phyloP scores from a whole-genome alignment of 2,113 vertebrate species.

The Prolemur simus region DNA sequence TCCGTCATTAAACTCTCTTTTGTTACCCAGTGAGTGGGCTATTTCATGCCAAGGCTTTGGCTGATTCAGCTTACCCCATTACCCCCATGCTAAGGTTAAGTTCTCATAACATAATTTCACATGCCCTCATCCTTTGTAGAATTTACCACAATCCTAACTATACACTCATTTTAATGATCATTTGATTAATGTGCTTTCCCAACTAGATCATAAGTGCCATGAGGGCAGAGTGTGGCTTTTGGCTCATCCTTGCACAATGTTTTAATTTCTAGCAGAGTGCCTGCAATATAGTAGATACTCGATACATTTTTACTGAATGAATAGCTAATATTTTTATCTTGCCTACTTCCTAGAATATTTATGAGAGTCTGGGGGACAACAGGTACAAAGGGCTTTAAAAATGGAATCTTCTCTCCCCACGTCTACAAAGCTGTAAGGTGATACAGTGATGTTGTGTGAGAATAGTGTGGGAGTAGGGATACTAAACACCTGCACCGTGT shows the following conservation, averaged over 20 bases:
- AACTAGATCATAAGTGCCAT: background rate
- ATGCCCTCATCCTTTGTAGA: background rate
- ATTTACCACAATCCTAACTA: background rate
- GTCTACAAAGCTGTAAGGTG: background rate
- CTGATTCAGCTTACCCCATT: background rate
- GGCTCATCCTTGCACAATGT: background rate
- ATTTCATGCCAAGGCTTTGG: background rate
- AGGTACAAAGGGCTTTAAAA: background rate
- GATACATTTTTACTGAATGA: background rate
- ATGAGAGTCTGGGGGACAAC: background rate
- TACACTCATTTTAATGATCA: background rate
- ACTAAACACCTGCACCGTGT: background rate
- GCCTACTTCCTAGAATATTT: background rate
- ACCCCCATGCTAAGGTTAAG: background rate
- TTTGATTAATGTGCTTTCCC: background rate
- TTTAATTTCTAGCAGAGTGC: background rate
- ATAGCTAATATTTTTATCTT: background rate
- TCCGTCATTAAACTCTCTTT: background rate
- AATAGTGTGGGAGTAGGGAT: background rate
- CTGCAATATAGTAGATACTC: background rate
- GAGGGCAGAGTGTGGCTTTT: too few species aligned
- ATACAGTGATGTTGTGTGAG: too few species aligned
- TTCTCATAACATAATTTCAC: background rate
- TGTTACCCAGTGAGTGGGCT: background rate
- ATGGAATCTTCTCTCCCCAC: too few species aligned